Evolutionary conservation across 2,113 vertebrate genomes (phyloP).

Genomic region (Cettia cetti): DNA sequence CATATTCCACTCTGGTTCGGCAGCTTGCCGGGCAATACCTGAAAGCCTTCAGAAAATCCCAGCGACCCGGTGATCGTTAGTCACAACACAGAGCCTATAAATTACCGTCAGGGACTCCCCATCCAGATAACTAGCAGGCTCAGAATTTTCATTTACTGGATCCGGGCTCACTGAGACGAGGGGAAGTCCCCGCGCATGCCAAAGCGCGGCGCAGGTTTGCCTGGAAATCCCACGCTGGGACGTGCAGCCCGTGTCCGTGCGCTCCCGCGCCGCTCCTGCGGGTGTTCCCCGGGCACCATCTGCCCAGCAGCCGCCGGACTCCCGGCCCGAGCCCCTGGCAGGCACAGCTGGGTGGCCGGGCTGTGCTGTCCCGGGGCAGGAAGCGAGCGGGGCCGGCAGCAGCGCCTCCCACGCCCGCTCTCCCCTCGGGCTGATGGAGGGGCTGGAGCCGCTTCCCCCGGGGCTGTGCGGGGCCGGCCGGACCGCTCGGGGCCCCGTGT

Average conservation of each 20-base stretch:
- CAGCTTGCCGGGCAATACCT: not conserved
- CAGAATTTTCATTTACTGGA: conserved; percentile 56
- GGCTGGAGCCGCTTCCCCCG: not conserved
- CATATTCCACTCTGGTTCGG: not conserved
- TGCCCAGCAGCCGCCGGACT: accelerated
- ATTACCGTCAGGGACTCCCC: conserved; percentile 44
- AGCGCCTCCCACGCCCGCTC: accelerated
- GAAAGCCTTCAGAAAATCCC: conserved; percentile 34
- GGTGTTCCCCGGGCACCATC: accelerated
- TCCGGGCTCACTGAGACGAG: not conserved
- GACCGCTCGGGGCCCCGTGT: too few relatives aligned
- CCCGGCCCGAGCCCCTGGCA: not conserved
- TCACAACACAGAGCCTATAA: not conserved
- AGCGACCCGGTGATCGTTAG: not conserved
- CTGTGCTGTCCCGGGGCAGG: not conserved
- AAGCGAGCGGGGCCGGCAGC: not conserved
- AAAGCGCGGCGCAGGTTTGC: not conserved
- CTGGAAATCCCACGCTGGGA: not conserved
- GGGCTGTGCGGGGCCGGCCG: not conserved
- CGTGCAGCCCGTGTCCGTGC: not conserved
- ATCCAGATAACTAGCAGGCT: not conserved
- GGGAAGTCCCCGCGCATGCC: conserved; percentile 1
- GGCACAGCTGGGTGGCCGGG: not conserved
- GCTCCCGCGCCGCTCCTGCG: accelerated
- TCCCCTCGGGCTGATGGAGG: too few relatives aligned